Evolutionary conservation across 2,797 vertebrate genomes (phyloP), one percentile per base, ranked within the genome.

Genomic region (Lithobates sylvaticus): DNA sequence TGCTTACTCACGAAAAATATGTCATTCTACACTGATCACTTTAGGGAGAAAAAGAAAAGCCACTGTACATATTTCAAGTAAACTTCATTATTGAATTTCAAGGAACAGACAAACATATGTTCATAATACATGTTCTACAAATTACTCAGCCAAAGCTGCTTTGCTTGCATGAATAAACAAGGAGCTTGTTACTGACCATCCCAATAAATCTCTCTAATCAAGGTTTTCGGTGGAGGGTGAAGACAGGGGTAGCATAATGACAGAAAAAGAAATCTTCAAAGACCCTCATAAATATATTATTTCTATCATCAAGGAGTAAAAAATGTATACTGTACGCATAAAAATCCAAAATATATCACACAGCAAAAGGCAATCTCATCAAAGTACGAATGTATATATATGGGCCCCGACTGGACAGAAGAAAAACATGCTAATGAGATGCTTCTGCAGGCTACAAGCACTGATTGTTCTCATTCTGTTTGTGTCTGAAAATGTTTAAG

Each of bases 381-480:
- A 54, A 81, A 10, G 42, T 70, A 81, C 26, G 26, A 50, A 18
- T 50, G 42, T 65, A 67, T 85, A 21, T 47, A 50, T 79, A 47
- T 65, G 10, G 10, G 72, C n/a, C 23, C 23, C 47, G 2, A 44
- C 27, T 12, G 18, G 23, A 75, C 12, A 70, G 47, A 81, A 86
- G 18, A 69, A 76, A 61, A 61, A 29, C 36, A 61, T 32, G 29
- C 64, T 83, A 86, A 77, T 71, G 32, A 76, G 64, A 86, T 69
- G 78, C 78, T 69, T 72, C 67, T 72, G 39, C 32, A 34, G 67
- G 85, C 79, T 72, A 86, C 73, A 76, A 75, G 73, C 23, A 64
- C 65, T 67, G 36, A 86, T 65, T 86, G 79, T 86, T 86, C 67
- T 61, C 64, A 50, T 76, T 76, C 27, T 50, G 23, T 32, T 13